Evolutionary conservation across 2,888 invertebrate species (phyloP).

Genomic region (Liodrosophila aerea): DNA sequence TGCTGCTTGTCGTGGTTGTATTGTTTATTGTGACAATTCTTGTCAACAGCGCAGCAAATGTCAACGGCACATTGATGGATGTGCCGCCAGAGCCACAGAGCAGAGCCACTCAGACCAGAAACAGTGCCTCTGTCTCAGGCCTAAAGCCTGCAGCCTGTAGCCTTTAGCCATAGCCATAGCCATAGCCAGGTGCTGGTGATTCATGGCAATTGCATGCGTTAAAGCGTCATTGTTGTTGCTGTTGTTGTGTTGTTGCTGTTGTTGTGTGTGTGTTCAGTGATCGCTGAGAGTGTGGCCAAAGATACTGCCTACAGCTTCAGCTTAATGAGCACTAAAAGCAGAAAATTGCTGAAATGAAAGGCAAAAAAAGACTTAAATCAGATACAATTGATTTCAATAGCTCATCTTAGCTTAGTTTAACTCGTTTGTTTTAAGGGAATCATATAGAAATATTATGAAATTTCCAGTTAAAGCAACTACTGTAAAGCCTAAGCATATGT

Average conservation of each 20-base stretch:
- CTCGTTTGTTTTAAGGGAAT: slow-evolving; percentile 3
- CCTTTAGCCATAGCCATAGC: slow-evolving; percentile 18
- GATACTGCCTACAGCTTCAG: slow-evolving; percentile 19
- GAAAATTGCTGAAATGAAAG: too few species aligned
- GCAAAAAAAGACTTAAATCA: too few species aligned
- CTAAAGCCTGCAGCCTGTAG: slow-evolving; percentile 4
- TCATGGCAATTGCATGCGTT: slow-evolving; percentile 75
- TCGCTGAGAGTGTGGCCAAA: slow-evolving; percentile 14
- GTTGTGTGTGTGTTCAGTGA: slow-evolving; percentile 24
- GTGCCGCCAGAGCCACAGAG: slow-evolving; percentile 51
- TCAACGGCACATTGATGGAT: slow-evolving; percentile 76
- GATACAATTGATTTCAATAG: too few species aligned
- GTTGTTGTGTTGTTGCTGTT: slow-evolving; percentile 13
- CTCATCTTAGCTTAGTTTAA: too few species aligned
- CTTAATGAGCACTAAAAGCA: too few species aligned
- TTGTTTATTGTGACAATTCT: slow-evolving; percentile 78
- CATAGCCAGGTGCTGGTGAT: slow-evolving; percentile 72
- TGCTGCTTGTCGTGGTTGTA: slow-evolving; percentile 62
- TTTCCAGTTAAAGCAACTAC: too few species aligned
- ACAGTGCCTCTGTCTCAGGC: slow-evolving; percentile 11
- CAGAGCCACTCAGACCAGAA: slow-evolving; percentile 19
- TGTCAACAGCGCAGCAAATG: slow-evolving; percentile 75
- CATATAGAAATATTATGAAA: not conserved
- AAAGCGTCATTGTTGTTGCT: slow-evolving; percentile 32
- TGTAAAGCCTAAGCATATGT: too few species aligned